Base-by-base conservation (phyloP, 2,797 vertebrate species). In the Ficedula albicollis region DNA sequence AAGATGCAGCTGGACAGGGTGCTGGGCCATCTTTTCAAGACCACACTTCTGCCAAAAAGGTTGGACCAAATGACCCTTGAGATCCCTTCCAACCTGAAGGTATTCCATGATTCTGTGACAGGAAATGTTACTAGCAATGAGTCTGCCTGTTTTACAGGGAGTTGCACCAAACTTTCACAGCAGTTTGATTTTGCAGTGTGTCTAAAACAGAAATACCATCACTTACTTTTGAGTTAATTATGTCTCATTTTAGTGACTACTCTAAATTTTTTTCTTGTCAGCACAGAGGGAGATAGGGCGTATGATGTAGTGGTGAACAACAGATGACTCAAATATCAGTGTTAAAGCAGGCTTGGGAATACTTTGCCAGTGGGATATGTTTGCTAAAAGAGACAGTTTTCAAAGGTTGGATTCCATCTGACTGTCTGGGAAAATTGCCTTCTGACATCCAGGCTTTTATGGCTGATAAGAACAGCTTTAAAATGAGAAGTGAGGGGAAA, bases 311-410 rank as follows among this genome's bases (percentile, higher is more conserved):
- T 48, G 80, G 54, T 81, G 54, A 63, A 43, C 72, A 94, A 56
- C 44, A 90, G 41, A 86, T 75, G n/a, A 44, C 55, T 92, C 54
- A 66, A 81, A 88, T 56, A 62, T 64, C 73, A 58, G 27, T 58
- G 58, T 20, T 93, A 58, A 95, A 86, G 51, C 66, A 93, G 30
- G n/a, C 52, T 84, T 93, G 59, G 84, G 52, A 88, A 89, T 73
- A 30, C 38, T 69, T 69, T 76, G 22, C 69, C 60, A 78, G 70
- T 51, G 51, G 55, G 67, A 84, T 32, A 36, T 3, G 7, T 79
- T 90, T 84, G 44, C 81, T 84, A 38, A 89, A 79, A 89, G 26
- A 59, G 30, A 59, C 6, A 9, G 19, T 70, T 94, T 95, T 82
- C 63, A 76, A 82, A 92, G 63, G 48, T 22, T 79, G 74, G n/a